Evolutionary conservation across 2,797 vertebrate species (phyloP), one percentile per base, ranked within the genome.

Genomic region (Hydrolagus colliei): DNA sequence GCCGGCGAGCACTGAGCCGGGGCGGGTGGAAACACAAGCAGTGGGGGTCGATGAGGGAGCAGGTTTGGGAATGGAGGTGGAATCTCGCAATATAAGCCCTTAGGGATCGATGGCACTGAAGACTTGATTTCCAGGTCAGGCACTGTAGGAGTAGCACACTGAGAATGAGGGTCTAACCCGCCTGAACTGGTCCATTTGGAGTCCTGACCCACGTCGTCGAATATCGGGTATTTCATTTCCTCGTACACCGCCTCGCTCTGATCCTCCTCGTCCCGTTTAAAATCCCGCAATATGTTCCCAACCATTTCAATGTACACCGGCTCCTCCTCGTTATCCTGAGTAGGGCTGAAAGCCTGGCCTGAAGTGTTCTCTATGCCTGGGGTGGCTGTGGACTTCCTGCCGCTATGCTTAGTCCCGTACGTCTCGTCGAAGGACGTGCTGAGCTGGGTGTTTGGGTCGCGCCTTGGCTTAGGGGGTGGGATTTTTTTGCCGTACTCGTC

Each of bases 221-320:
- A 94, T 80, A 93, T 93, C 13, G 98, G 97, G 89, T 98, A 99
- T 88, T 99, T 99, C 98, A 99, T 99, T 90, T 99, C 98, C 91
- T 99, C 98, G 0, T 99, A 99, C 87, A 99, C 98, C 0, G 97
- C 96, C 92, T 99, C 98, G 0, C 96, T 96, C 77, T 96, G 97
- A 90, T 99, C 97, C 7, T 98, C 96, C 88, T 94, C 93, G 0
- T 95, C 95, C 87, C 91, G 95, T 89, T 93, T 89, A 41, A 95
- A 93, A 89, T 99, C 96, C 88, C 95, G 91, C 67, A 93, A 93
- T 9, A 96, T 94, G 86, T 97, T 97, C 73, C 97, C 97, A 74
- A 98, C 97, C 98, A 99, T 99, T 94, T 99, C 98, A 77, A 99
- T 99, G 92, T 99, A 99, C 90, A 99, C 96, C 0, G 98, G 98